Percentiles rank a stretch among this genome's conserved stretches.
Evolutionary conservation across 1,140 invertebrate genomes (phyloP).

Genomic region (Zeugodacus cucurbitae): DNA sequence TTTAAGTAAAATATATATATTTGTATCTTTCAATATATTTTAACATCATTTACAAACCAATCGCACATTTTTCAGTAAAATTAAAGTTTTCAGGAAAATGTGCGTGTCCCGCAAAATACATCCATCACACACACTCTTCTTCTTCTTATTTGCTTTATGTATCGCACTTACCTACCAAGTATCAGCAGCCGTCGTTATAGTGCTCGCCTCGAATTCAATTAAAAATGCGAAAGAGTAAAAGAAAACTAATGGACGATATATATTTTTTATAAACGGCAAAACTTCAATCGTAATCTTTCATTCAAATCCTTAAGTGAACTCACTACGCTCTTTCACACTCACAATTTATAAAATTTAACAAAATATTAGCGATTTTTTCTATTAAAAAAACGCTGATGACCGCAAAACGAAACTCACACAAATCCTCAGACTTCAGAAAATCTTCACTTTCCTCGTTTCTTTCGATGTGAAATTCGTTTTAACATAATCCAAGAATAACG

Average conservation of each 20-base stretch:
- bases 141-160: slow-evolving; percentile 16
- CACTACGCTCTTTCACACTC: slow-evolving; percentile 16
- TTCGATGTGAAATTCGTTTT: slow-evolving; percentile 11
- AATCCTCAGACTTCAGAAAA: slow-evolving; percentile 18
- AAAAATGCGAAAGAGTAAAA: not conserved
- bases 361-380: slow-evolving; percentile 11
- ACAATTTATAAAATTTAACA: slow-evolving; percentile 27
- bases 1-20: not conserved
- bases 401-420: slow-evolving; percentile 33
- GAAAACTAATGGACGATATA: not conserved
- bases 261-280: not conserved
- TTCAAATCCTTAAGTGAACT: slow-evolving; percentile 7
- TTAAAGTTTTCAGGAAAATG: slow-evolving; percentile 13
- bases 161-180: slow-evolving; percentile 20
- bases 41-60: not conserved
- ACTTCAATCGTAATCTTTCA: not conserved
- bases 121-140: not conserved
- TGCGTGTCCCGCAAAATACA: slow-evolving; percentile 10
- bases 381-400: slow-evolving; percentile 18
- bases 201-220: slow-evolving; percentile 28
- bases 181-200: not conserved
- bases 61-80: not conserved
- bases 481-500: slow-evolving; percentile 6
- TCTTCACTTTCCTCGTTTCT: not conserved
- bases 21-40: not conserved